phyloP scores from a whole-genome alignment of 2,113 vertebrate genomes.

The Pseudolaguvia tuberculata region DNA sequence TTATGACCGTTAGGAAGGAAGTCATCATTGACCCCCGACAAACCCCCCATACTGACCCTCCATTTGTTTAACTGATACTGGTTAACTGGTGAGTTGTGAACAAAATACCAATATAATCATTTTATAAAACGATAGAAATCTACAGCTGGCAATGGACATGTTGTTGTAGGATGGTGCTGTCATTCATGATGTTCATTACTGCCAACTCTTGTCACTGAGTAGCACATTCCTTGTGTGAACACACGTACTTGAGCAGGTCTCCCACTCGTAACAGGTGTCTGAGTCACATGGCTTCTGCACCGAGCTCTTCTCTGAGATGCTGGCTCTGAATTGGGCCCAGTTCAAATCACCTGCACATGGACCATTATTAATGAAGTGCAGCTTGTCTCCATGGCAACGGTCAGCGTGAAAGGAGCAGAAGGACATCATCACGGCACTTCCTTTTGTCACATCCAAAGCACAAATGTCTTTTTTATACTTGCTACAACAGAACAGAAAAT shows the following conservation, averaged over 20 bases:
- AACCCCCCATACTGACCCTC: too few species aligned
- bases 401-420: slow-evolving; percentile 74
- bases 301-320: slow-evolving; percentile 70
- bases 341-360: slow-evolving; percentile 63
- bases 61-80: neutral
- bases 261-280: slow-evolving; percentile 88
- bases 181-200: neutral
- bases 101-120: too few species aligned
- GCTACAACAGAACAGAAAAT: slow-evolving; percentile 55
- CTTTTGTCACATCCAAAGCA: slow-evolving; percentile 64
- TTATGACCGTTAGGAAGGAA: neutral
- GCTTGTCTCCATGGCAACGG: slow-evolving; percentile 72
- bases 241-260: slow-evolving; percentile 78
- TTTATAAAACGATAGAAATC: neutral
- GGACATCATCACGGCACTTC: slow-evolving; percentile 65
- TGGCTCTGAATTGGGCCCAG: slow-evolving; percentile 77
- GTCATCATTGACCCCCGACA: neutral
- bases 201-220: neutral
- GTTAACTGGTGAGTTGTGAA: neutral
- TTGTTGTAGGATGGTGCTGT: neutral
- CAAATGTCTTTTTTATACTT: slow-evolving; percentile 72
- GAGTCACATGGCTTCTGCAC: slow-evolving; percentile 72
- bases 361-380: slow-evolving; percentile 72
- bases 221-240: neutral
- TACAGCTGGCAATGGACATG: neutral